phyloP scores from a whole-genome alignment of 2,888 invertebrate genomes.

The Choreutis nemorana region DNA sequence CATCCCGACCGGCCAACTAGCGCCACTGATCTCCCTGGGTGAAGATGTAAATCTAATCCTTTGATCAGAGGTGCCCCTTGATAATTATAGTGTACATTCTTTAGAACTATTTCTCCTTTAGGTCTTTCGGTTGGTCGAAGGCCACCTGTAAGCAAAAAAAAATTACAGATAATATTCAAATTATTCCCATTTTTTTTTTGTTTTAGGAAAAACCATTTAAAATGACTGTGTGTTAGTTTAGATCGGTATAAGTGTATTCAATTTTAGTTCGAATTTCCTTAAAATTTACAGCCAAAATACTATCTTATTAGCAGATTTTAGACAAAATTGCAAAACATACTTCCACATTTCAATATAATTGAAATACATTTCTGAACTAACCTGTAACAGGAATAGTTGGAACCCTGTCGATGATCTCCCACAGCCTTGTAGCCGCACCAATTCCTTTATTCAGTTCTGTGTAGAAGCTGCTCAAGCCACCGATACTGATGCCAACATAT shows the following conservation, averaged over 20 bases:
- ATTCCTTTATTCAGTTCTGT: slow-evolving; percentile 93
- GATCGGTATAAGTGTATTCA: no score
- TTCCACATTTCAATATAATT: background rate
- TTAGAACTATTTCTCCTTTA: slow-evolving; percentile 77
- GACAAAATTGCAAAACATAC: background rate
- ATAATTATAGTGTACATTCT: slow-evolving; percentile 78
- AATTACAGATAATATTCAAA: no score
- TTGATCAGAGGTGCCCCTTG: slow-evolving; percentile 67
- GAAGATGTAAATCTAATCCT: slow-evolving; percentile 71
- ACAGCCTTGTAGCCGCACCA: slow-evolving; percentile 89
- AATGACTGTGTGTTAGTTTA: no score
- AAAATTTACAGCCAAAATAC: no score
- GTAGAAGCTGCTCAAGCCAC: slow-evolving; percentile 91
- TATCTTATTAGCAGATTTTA: no score
- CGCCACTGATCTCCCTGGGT: slow-evolving; percentile 78
- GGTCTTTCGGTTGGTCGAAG: slow-evolving; percentile 59
- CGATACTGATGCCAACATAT: slow-evolving; percentile 90
- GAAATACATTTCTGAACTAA: slow-evolving; percentile 20
- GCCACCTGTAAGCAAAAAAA: slow-evolving; percentile 60
- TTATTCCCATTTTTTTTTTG: no score
- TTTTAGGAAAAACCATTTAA: no score
- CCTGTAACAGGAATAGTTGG: slow-evolving; percentile 79
- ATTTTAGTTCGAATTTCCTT: no score
- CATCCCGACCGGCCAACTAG: slow-evolving; percentile 91
- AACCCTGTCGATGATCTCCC: slow-evolving; percentile 86